phyloP scores from a whole-genome alignment of 30 jellyfish, hydroid and myxozoan species.

The Cassiopea xamachana region DNA sequence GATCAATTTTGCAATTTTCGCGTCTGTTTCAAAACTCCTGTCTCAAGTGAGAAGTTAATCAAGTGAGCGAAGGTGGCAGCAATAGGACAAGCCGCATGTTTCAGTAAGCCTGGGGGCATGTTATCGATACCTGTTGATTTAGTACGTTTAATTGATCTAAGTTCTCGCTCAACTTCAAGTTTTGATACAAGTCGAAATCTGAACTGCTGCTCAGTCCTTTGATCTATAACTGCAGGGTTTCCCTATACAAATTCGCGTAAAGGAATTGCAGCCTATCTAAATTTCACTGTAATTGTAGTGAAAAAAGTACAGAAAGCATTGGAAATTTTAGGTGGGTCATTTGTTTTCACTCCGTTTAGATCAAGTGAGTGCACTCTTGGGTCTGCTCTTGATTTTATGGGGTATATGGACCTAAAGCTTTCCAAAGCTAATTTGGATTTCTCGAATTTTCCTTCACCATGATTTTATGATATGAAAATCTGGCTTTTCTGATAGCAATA shows the following conservation, averaged over 20 bases:
- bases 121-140: slow-evolving; percentile 62
- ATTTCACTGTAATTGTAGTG: slow-evolving; percentile 30
- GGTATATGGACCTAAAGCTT: slow-evolving; percentile 29
- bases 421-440: slow-evolving; percentile 9
- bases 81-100: slow-evolving; percentile 47
- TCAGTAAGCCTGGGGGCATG: slow-evolving; percentile 68
- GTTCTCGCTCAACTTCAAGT: slow-evolving; percentile 35
- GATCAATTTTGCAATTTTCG: slow-evolving; percentile 10
- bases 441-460: slow-evolving; percentile 36
- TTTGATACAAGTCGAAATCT: slow-evolving; percentile 38
- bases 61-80: slow-evolving; percentile 47
- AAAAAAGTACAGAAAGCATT: background rate
- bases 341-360: background rate
- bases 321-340: slow-evolving; percentile 4
- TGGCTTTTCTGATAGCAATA: slow-evolving; percentile 47
- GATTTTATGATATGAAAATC: slow-evolving; percentile 12
- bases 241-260: too few relatives aligned
- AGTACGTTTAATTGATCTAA: slow-evolving; percentile 34
- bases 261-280: slow-evolving; percentile 33
- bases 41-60: slow-evolving; percentile 57
- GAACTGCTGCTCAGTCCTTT: slow-evolving; percentile 26
- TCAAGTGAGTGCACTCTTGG: slow-evolving; percentile 50
- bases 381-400: slow-evolving; percentile 29
- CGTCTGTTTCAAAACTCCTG: slow-evolving; percentile 10
- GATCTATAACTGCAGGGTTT: background rate